Conservation (phyloP, 2,888 invertebrate genomes). For the Cataglyphis altisquamis region DNA sequence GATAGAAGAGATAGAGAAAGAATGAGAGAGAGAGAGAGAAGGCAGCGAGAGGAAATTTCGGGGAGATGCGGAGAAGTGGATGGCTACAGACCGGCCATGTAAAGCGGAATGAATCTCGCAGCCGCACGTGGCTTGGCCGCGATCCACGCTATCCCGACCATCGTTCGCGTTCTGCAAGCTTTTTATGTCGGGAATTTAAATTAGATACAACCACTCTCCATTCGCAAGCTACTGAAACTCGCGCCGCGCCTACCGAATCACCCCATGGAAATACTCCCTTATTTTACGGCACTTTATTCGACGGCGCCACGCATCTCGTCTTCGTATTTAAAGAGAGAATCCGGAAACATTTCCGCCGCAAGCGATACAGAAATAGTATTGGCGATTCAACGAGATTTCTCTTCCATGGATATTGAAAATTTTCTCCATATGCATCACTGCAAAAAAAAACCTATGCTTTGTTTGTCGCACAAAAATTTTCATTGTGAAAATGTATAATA, state of each 20-base stretch:
- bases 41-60: slow-evolving; percentile 70
- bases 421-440: not conserved
- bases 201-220: slow-evolving; percentile 83
- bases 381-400: slow-evolving; percentile 3
- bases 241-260: slow-evolving; percentile 79
- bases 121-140: slow-evolving; percentile 85
- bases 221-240: slow-evolving; percentile 77
- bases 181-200: slow-evolving; percentile 85
- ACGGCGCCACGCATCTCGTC: slow-evolving; percentile 64
- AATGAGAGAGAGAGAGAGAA: slow-evolving; percentile 16
- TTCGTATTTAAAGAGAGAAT: slow-evolving; percentile 71
- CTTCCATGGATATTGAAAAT: not conserved
- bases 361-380: slow-evolving; percentile 14
- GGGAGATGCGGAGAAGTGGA: slow-evolving; percentile 73
- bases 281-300: slow-evolving; percentile 77
- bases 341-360: slow-evolving; percentile 24
- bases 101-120: slow-evolving; percentile 85
- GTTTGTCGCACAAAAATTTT: not conserved
- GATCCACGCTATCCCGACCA: slow-evolving; percentile 82
- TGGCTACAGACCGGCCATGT: slow-evolving; percentile 81
- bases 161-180: slow-evolving; percentile 80
- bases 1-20: slow-evolving; percentile 26
- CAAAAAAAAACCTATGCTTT: not conserved
- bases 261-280: slow-evolving; percentile 73
- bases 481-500: not conserved